A percentile compares a stretch with the other conserved stretches of the same genome.
Evolutionary conservation across 2,113 vertebrate species (phyloP).

Genomic region (Peromyscus leucopus): DNA sequence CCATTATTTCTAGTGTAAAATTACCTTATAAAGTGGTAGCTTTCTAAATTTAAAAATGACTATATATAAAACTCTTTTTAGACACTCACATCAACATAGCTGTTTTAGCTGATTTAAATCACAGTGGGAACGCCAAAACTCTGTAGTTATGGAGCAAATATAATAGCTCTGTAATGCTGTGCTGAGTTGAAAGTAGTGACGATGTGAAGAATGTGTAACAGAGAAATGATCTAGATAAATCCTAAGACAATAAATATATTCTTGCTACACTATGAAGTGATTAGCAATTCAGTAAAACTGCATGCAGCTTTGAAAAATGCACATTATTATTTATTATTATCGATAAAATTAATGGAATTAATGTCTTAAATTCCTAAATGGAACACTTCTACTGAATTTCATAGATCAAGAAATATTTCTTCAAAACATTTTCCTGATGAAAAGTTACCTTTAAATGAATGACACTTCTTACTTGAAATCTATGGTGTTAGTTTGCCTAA

Average conservation of each 20-base stretch:
- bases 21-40: neutral
- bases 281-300: neutral
- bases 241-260: slow-evolving; percentile 26
- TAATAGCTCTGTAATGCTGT: neutral
- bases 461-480: neutral
- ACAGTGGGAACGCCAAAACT: neutral
- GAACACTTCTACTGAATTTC: slow-evolving; percentile 42
- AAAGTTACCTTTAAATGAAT: neutral
- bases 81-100: neutral
- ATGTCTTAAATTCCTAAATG: neutral
- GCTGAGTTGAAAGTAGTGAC: neutral
- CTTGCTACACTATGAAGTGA: neutral
- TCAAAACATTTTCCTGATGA: neutral
- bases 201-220: neutral
- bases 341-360: slow-evolving; percentile 36
- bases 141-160: neutral
- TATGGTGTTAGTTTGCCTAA: slow-evolving; percentile 54
- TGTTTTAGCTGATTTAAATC: slow-evolving; percentile 18
- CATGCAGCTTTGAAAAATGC: neutral
- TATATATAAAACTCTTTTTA: neutral
- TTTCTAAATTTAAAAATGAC: neutral
- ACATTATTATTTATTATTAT: slow-evolving; percentile 26
- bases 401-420: slow-evolving; percentile 14
- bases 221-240: neutral
- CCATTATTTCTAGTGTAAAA: neutral